A percentile compares a stretch with the other conserved stretches of the same genome.
These are phyloP conservation scores for Rhorus exstirpatorius DNA, from an alignment of 2,888 invertebrate species.

Conservation along the genomic window DNA sequence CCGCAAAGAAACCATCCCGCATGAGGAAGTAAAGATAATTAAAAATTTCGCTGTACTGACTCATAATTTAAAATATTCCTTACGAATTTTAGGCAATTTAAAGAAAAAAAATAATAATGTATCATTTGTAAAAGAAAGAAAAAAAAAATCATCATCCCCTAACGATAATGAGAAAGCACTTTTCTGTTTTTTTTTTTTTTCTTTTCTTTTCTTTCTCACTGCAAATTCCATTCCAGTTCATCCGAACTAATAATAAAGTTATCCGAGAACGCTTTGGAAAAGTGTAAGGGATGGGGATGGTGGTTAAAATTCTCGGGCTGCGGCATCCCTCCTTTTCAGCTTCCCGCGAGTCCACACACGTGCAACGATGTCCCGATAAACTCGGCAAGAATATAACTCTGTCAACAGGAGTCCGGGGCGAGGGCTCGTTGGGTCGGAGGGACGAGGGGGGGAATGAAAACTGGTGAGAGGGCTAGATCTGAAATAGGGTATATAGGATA, in stretches of 20 bases:
- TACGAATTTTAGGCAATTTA: no score
- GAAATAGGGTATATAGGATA: slow-evolving; percentile 21
- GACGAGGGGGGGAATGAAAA: slow-evolving; percentile 23
- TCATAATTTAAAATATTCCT: no score
- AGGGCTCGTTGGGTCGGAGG: slow-evolving; percentile 36
- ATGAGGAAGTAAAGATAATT: no score
- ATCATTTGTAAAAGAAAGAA: no score
- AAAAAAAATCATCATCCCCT: slow-evolving; percentile 16
- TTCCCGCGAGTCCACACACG: slow-evolving; percentile 52
- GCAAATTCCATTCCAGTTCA: slow-evolving; percentile 66
- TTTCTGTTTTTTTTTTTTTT: slow-evolving; percentile 36
- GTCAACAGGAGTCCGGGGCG: slow-evolving; percentile 71
- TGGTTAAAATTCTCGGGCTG: slow-evolving; percentile 33
- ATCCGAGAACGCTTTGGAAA: slow-evolving; percentile 58
- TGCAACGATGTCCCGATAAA: slow-evolving; percentile 70
- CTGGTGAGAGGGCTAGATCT: slow-evolving; percentile 24
- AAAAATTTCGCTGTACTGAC: no score
- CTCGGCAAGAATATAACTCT: slow-evolving; percentile 76
- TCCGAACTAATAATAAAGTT: slow-evolving; percentile 69
- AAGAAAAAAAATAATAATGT: no score
- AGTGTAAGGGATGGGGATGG: slow-evolving; percentile 47
- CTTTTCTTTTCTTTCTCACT: slow-evolving; percentile 33
- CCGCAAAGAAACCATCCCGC: no score
- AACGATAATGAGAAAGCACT: slow-evolving; percentile 48
- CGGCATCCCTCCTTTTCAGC: slow-evolving; percentile 1